These are phyloP conservation scores for Mayetiola destructor DNA, from an alignment of 2,888 invertebrate species.

Conservation along the genomic window DNA sequence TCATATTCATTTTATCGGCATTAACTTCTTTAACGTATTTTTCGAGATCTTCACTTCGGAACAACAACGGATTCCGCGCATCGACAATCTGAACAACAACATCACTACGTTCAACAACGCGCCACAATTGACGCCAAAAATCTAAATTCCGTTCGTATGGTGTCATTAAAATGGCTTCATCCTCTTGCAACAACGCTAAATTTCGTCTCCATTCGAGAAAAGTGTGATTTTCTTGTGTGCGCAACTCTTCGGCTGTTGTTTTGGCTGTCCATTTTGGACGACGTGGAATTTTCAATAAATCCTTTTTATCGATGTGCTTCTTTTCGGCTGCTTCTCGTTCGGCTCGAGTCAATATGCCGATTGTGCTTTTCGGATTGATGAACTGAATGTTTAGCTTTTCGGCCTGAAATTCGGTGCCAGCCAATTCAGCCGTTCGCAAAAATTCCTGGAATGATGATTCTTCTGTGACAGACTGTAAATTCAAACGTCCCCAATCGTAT, in stretches of 20 bases:
- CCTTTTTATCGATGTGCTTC: constrained; percentile 43
- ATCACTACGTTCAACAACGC: constrained; percentile 93
- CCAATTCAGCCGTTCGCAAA: constrained; percentile 83
- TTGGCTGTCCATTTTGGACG: constrained; percentile 68
- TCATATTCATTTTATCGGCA: constrained; percentile 54
- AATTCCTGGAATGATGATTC: constrained; percentile 95
- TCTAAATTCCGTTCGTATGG: constrained; percentile 97
- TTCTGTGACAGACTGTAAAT: constrained; percentile 85
- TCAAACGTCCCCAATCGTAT: constrained; percentile 78
- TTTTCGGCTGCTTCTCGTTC: constrained; percentile 41
- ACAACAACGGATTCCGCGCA: constrained; percentile 87
- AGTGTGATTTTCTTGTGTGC: constrained; percentile 59
- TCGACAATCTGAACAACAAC: constrained; percentile 89
- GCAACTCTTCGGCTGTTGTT: constrained; percentile 66
- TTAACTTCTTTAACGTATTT: constrained; percentile 66
- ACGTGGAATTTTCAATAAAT: constrained; percentile 65
- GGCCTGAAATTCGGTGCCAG: constrained; percentile 84
- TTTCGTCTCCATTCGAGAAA: constrained; percentile 86
- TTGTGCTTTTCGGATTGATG: constrained; percentile 45
- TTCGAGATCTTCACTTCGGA: constrained; percentile 85
- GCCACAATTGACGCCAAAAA: constrained; percentile 97
- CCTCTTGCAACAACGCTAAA: constrained; percentile 62
- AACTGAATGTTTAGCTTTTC: constrained; percentile 77
- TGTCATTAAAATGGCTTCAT: constrained; percentile 70
- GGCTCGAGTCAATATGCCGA: constrained; percentile 44